Conservation (phyloP, 2,888 invertebrate genomes). For the Lasioglossum malachurum region DNA sequence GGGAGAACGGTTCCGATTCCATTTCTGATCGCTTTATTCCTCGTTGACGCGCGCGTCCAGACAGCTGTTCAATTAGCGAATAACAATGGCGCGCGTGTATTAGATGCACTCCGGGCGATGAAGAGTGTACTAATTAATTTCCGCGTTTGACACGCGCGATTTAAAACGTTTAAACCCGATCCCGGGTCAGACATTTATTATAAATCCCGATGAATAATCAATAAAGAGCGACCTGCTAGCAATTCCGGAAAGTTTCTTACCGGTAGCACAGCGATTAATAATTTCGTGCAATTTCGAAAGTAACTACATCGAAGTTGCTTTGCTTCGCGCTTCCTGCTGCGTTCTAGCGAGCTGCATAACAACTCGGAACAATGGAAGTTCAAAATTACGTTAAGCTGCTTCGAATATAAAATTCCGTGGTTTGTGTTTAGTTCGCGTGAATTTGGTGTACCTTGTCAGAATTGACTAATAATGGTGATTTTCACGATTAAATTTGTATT, state of each 20-base stretch:
- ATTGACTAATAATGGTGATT: background rate
- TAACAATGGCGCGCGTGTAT: slow-evolving; percentile 8
- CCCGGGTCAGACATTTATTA: slow-evolving; percentile 7
- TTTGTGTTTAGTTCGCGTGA: background rate
- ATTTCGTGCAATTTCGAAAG: slow-evolving; percentile 14
- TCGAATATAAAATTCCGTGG: background rate
- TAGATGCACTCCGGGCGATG: background rate
- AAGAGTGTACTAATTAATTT: slow-evolving; percentile 10
- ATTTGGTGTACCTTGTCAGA: background rate
- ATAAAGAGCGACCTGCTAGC: background rate
- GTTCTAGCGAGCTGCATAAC: background rate
- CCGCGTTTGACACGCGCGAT: background rate
- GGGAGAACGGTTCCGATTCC: background rate
- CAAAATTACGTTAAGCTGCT: background rate
- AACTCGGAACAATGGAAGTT: background rate
- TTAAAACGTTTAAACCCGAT: background rate
- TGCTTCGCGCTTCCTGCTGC: background rate
- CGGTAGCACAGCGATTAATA: background rate
- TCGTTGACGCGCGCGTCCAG: background rate
- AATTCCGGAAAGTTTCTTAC: background rate
- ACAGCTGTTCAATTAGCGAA: slow-evolving; percentile 4
- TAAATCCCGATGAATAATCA: slow-evolving; percentile 3
- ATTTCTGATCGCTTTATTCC: background rate
- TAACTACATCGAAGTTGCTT: background rate
- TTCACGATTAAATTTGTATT: background rate